Conservation (phyloP, 1,140 invertebrate species). For the Drosophila bocki region DNA sequence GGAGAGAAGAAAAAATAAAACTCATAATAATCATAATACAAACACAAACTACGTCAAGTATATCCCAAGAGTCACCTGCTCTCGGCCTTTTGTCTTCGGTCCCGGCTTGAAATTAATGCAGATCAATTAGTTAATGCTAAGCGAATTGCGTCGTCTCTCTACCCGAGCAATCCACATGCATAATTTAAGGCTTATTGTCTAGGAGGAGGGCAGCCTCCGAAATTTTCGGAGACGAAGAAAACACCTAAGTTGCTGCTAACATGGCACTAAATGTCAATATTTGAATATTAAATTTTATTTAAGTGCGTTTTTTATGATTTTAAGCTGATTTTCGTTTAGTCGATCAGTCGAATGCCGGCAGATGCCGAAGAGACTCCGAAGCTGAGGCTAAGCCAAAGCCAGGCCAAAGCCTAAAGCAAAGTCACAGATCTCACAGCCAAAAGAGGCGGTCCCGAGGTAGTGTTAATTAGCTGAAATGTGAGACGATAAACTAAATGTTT, state of each 20-base stretch:
- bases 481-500: slow-evolving; percentile 83
- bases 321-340: slow-evolving; percentile 82
- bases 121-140: slow-evolving; percentile 84
- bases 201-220: slow-evolving; percentile 35
- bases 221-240: slow-evolving; percentile 38
- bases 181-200: slow-evolving; percentile 50
- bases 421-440: slow-evolving; percentile 22
- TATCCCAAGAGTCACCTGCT: slow-evolving; percentile 56
- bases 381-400: slow-evolving; percentile 1
- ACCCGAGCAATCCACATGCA: slow-evolving; percentile 42
- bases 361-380: slow-evolving; percentile 1
- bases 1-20: slow-evolving; percentile 49
- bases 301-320: slow-evolving; percentile 82
- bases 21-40: slow-evolving; percentile 73
- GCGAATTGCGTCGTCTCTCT: slow-evolving; percentile 43
- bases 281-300: slow-evolving; percentile 85
- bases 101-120: slow-evolving; percentile 74
- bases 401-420: slow-evolving; percentile 14
- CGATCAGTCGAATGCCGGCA: slow-evolving; percentile 57
- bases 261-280: slow-evolving; percentile 84
- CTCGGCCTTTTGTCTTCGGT: slow-evolving; percentile 38
- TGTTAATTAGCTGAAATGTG: slow-evolving; percentile 83
- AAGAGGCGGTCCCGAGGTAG: slow-evolving; percentile 70
- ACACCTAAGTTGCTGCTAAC: slow-evolving; percentile 80
- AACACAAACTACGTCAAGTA: slow-evolving; percentile 51